These are phyloP conservation scores for Chelonus formosanus DNA, from an alignment of 2,888 invertebrate genomes.

Conservation along the genomic window DNA sequence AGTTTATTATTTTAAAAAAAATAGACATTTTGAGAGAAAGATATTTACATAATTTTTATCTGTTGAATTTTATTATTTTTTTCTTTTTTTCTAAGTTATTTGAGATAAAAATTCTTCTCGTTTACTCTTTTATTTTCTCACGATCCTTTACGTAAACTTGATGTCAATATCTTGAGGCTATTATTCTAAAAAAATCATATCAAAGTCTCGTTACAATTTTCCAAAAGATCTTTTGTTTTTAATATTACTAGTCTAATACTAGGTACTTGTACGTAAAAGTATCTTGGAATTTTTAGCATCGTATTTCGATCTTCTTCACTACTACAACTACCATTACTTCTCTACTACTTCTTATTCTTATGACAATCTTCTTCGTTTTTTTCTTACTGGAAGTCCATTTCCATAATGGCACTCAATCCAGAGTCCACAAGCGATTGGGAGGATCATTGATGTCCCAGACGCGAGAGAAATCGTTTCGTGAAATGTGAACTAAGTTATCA, in stretches of 20 bases:
- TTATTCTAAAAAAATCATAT: constrained; percentile 1
- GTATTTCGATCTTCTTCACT: constrained; percentile 5
- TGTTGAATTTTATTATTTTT: not conserved
- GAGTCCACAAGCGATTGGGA: constrained; percentile 21
- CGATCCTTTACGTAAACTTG: constrained; percentile 1
- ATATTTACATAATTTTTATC: no score
- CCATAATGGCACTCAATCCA: constrained; percentile 27
- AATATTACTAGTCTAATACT: not conserved
- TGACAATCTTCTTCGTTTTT: constrained; percentile 3
- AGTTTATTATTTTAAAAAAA: constrained; percentile 4
- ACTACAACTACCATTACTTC: constrained; percentile 4
- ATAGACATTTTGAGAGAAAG: no score
- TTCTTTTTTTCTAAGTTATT: not conserved
- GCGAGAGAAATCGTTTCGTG: constrained; percentile 16
- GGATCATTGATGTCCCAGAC: constrained; percentile 13
- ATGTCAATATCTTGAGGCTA: constrained; percentile 14
- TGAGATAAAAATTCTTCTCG: not conserved
- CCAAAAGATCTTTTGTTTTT: not conserved
- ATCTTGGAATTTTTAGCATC: not conserved
- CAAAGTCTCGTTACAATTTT: constrained; percentile 19
- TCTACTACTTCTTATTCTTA: not conserved
- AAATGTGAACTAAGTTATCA: constrained; percentile 24
- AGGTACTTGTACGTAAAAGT: not conserved
- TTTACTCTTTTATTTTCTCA: constrained; percentile 2
- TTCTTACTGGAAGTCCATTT: constrained; percentile 29